Evolutionary conservation across 2,888 invertebrate species (phyloP).

Genomic region (Harpalus rufipes): DNA sequence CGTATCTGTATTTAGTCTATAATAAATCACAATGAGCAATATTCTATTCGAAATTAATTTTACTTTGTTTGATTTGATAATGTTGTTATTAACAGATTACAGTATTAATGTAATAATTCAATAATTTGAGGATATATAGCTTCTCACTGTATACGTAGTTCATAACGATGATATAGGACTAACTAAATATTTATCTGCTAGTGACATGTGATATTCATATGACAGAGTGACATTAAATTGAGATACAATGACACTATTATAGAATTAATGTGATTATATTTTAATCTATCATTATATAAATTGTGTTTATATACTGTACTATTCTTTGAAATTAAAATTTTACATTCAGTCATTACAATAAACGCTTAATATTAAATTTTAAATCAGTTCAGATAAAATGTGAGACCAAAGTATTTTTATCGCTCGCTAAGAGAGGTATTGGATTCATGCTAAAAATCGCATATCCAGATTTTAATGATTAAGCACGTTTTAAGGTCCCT

Average conservation of each 20-base stretch:
- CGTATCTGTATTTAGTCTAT: too few relatives aligned
- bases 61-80: neutral
- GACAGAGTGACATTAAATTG: constrained; percentile 5
- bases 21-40: neutral
- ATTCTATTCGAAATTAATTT: neutral
- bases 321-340: too few relatives aligned
- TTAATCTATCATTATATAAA: neutral
- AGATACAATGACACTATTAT: neutral
- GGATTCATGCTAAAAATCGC: too few relatives aligned
- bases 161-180: neutral
- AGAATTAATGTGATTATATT: neutral
- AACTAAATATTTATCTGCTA: constrained; percentile 28
- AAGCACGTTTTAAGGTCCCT: too few relatives aligned
- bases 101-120: neutral
- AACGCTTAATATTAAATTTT: neutral
- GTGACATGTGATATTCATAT: constrained; percentile 7
- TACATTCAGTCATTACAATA: neutral
- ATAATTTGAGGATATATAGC: neutral
- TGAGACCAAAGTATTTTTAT: too few relatives aligned
- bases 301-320: neutral
- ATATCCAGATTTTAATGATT: too few relatives aligned
- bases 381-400: neutral
- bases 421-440: too few relatives aligned
- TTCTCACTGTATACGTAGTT: neutral
- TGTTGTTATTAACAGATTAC: neutral